Evolutionary conservation across 2,797 vertebrate species (phyloP).

Genomic region (Pseudochirops corinnae): DNA sequence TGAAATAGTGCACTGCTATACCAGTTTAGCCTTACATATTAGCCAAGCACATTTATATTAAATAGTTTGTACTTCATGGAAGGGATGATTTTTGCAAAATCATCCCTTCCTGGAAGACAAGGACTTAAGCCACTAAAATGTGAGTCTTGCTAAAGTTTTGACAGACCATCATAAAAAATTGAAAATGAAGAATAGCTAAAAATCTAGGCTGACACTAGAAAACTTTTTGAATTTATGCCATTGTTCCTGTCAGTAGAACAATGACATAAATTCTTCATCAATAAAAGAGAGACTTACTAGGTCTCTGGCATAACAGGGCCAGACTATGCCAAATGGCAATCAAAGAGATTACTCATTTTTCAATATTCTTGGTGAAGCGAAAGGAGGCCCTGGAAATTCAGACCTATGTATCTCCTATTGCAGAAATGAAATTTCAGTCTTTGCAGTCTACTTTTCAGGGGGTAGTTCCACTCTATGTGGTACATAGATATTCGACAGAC

Average conservation of each 20-base stretch:
- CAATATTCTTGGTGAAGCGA: neutral
- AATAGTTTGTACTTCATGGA: neutral
- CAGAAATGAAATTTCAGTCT: neutral
- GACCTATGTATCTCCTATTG: neutral
- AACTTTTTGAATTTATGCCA: neutral
- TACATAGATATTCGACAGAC: neutral
- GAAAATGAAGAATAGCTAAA: neutral
- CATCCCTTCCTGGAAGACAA: neutral
- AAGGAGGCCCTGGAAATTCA: neutral
- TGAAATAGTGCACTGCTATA: neutral
- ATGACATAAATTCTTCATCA: constrained; percentile 1
- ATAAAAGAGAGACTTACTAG: neutral
- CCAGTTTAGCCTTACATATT: neutral
- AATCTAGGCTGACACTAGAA: neutral
- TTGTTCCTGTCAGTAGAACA: neutral
- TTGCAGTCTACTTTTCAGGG: neutral
- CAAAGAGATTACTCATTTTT: neutral
- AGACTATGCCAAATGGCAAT: neutral
- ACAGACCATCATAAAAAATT: neutral
- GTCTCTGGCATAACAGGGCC: neutral
- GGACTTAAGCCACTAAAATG: neutral
- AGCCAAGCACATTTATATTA: neutral
- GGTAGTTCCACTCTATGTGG: neutral
- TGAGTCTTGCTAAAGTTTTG: constrained; percentile 1
- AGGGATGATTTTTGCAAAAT: neutral